These are phyloP conservation scores for Craseonycteris thonglongyai DNA, from an alignment of 2,113 vertebrate genomes.

Conservation along the genomic window DNA sequence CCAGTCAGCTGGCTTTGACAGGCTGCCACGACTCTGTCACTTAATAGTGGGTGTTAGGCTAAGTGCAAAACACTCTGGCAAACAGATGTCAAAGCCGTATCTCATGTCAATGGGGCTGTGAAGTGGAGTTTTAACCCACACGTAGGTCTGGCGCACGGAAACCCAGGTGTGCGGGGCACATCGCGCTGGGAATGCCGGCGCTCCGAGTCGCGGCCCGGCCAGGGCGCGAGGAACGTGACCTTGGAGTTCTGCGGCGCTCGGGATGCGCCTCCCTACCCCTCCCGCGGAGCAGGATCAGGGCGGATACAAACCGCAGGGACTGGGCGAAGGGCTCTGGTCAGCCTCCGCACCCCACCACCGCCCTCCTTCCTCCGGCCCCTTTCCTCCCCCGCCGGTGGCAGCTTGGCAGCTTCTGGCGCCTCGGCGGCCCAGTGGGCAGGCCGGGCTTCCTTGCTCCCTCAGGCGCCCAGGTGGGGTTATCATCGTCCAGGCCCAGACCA, in stretches of 20 bases:
- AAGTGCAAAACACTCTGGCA: slow-evolving; percentile 85
- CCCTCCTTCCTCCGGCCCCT: fast-evolving
- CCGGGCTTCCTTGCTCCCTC: neutral
- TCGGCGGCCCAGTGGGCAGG: neutral
- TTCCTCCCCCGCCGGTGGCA: neutral
- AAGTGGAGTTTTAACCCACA: slow-evolving; percentile 78
- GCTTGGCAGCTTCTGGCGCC: neutral
- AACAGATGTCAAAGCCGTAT: slow-evolving; percentile 87
- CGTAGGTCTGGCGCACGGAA: slow-evolving; percentile 58
- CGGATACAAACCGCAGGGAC: fast-evolving
- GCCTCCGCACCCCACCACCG: fast-evolving
- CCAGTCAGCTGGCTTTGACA: slow-evolving; percentile 91
- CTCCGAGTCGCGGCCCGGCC: neutral
- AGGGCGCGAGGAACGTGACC: neutral
- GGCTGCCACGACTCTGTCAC: slow-evolving; percentile 85
- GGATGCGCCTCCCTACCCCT: fast-evolving
- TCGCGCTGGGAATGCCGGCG: neutral
- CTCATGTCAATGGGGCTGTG: slow-evolving; percentile 77
- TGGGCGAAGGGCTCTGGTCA: fast-evolving
- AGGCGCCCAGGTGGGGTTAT: neutral
- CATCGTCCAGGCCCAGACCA: too few species aligned
- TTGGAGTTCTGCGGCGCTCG: too few species aligned
- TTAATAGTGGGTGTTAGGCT: slow-evolving; percentile 85
- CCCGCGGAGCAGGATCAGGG: fast-evolving
- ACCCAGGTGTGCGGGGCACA: slow-evolving; percentile 62